Conservation (phyloP, 2,797 vertebrate genomes). For the Centropyge bicolor region DNA sequence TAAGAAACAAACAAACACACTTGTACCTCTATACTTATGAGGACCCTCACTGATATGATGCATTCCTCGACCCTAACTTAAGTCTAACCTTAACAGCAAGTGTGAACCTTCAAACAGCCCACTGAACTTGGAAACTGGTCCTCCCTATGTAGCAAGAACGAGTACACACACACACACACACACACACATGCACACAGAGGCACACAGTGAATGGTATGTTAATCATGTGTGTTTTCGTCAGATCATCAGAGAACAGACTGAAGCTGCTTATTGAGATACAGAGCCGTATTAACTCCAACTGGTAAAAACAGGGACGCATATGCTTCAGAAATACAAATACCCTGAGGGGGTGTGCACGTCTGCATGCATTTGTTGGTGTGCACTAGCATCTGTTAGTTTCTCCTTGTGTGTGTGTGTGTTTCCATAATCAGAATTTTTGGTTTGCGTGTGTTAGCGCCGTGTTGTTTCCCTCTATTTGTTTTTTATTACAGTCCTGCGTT, state of each 20-base stretch:
- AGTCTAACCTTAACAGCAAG: no score
- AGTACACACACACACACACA: background rate
- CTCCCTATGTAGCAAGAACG: background rate
- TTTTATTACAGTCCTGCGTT: slow-evolving; percentile 5
- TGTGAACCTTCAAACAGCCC: no score
- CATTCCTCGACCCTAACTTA: no score
- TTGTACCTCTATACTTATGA: no score
- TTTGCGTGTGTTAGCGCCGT: background rate
- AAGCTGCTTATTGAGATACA: slow-evolving; percentile 75
- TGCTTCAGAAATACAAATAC: slow-evolving; percentile 71
- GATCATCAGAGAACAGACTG: slow-evolving; percentile 70
- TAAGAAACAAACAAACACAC: slow-evolving; percentile 22
- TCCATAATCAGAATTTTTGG: background rate
- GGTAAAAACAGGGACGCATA: slow-evolving; percentile 64
- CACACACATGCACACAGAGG: slow-evolving; percentile 12
- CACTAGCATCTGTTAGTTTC: slow-evolving; percentile 47
- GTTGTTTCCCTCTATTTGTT: slow-evolving; percentile 19
- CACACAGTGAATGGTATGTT: slow-evolving; percentile 39
- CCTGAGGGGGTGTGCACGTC: slow-evolving; percentile 54
- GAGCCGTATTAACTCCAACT: slow-evolving; percentile 70
- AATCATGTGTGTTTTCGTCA: slow-evolving; percentile 67
- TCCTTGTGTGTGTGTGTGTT: slow-evolving; percentile 26
- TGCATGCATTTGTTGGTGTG: slow-evolving; percentile 24
- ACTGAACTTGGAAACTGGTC: no score
- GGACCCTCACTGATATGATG: no score